Conservation (phyloP, 2,888 invertebrate species). For the Plebejus melissa region DNA sequence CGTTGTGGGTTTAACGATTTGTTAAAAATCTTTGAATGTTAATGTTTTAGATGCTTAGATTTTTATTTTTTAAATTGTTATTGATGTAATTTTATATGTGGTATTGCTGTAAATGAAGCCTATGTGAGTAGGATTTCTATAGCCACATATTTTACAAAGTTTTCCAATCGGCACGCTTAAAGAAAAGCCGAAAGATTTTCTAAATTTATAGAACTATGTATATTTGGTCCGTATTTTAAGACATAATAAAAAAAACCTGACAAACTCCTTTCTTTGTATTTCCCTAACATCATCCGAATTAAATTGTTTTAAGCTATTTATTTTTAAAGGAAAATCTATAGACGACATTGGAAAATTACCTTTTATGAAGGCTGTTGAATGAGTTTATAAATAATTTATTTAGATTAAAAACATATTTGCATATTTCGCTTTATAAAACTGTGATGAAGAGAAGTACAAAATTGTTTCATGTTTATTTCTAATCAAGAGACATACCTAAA, state of each 20-base stretch:
- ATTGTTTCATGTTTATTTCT: neutral
- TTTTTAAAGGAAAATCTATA: neutral
- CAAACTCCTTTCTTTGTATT: constrained; percentile 22
- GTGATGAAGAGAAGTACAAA: neutral
- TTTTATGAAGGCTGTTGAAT: no score
- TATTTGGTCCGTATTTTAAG: constrained; percentile 48
- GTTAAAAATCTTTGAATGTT: constrained; percentile 22
- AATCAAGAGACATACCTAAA: constrained; percentile 2
- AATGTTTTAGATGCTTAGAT: constrained; percentile 22
- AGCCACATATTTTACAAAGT: constrained; percentile 5
- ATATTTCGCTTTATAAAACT: neutral
- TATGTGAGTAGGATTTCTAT: neutral
- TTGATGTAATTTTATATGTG: constrained; percentile 16
- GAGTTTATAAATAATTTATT: no score
- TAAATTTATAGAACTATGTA: constrained; percentile 47
- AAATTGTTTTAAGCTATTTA: neutral
- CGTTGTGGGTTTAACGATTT: neutral
- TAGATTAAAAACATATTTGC: neutral
- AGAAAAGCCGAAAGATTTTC: constrained; percentile 41
- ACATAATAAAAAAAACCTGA: constrained; percentile 43
- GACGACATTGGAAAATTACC: neutral
- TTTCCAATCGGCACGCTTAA: constrained; percentile 13
- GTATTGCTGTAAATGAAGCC: neutral
- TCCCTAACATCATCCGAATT: neutral
- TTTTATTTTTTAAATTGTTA: constrained; percentile 16